These are phyloP conservation scores for Lithophane leautieri DNA, from an alignment of 2,888 invertebrate genomes.

Conservation along the genomic window DNA sequence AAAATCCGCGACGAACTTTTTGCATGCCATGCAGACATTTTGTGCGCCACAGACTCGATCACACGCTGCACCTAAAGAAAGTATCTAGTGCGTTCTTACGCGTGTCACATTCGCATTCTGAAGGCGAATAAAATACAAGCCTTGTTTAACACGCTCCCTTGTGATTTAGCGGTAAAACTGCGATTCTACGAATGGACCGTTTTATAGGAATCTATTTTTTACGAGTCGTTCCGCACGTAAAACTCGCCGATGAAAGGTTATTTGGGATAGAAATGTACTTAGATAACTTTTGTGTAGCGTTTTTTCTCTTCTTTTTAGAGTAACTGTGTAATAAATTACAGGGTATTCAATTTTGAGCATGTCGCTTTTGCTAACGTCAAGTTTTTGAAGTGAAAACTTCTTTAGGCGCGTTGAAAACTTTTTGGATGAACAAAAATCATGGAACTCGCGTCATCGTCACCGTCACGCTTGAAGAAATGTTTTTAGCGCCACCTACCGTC, in stretches of 20 bases:
- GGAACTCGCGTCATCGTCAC: too few species aligned
- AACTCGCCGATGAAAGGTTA: constrained; percentile 44
- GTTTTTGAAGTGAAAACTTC: too few species aligned
- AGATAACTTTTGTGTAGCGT: constrained; percentile 7
- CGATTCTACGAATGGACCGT: constrained; percentile 23
- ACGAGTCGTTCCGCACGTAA: constrained; percentile 46
- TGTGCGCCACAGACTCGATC: too few species aligned
- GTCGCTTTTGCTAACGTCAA: background rate
- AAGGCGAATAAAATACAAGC: constrained; percentile 29
- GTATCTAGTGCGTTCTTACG: constrained; percentile 6
- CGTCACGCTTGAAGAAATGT: too few species aligned
- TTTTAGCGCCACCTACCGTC: too few species aligned
- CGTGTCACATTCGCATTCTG: constrained; percentile 32
- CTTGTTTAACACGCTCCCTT: constrained; percentile 43
- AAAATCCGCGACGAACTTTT: too few species aligned
- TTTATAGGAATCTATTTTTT: constrained; percentile 54
- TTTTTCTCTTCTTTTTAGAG: constrained; percentile 13
- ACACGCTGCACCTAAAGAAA: too few species aligned
- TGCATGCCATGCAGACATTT: too few species aligned
- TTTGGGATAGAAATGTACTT: constrained; percentile 25
- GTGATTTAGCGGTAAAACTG: constrained; percentile 43
- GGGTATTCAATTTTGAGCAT: background rate
- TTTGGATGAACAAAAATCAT: too few species aligned
- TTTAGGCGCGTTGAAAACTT: too few species aligned
- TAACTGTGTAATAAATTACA: background rate